phyloP scores from a whole-genome alignment of 2,888 invertebrate genomes.

The Xestobium rufovillosum region DNA sequence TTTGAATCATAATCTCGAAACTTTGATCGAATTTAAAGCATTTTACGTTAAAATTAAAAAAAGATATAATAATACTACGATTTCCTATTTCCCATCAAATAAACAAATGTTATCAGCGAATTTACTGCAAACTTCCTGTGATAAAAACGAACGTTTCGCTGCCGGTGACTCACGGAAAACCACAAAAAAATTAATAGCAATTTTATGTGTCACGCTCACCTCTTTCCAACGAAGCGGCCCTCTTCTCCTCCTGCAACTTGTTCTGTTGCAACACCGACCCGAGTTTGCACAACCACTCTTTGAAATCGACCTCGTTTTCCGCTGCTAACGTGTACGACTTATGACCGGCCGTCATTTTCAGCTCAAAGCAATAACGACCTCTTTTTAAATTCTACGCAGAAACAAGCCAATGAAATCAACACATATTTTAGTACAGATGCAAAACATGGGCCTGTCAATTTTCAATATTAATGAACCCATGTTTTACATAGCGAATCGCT shows the following conservation, averaged over 20 bases:
- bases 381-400: slow-evolving; percentile 72
- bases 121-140: too few species aligned
- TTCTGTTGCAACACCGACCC: slow-evolving; percentile 78
- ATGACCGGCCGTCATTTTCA: slow-evolving; percentile 77
- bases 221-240: slow-evolving; percentile 58
- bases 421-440: not conserved
- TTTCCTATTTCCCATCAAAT: too few species aligned
- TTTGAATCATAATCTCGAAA: too few species aligned
- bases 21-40: too few species aligned
- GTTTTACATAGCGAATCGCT: slow-evolving; percentile 1
- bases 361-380: slow-evolving; percentile 79
- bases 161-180: not conserved
- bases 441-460: not conserved
- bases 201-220: slow-evolving; percentile 30
- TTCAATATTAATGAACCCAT: slow-evolving; percentile 6
- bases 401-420: not conserved
- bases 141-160: too few species aligned
- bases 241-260: slow-evolving; percentile 72
- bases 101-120: too few species aligned
- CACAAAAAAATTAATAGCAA: not conserved
- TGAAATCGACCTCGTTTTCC: slow-evolving; percentile 74
- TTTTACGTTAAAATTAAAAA: too few species aligned
- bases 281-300: slow-evolving; percentile 78
- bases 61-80: too few species aligned
- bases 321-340: slow-evolving; percentile 82